Percentiles rank a stretch among this genome's conserved stretches.
Conservation (phyloP, 92 coral and sea anemone genomes). For the Virgularia gustaviana region DNA sequence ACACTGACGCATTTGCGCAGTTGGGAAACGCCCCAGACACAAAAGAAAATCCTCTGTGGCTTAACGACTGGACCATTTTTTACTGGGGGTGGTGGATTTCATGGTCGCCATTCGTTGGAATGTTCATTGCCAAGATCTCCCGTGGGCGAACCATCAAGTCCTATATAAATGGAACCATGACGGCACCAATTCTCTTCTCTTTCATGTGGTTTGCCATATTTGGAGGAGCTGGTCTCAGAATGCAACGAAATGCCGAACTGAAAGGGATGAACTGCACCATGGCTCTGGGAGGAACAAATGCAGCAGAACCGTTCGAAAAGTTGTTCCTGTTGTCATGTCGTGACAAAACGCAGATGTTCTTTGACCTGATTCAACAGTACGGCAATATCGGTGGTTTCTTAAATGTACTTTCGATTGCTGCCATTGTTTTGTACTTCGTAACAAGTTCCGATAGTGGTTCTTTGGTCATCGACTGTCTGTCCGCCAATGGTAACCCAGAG, state of each 20-base stretch:
- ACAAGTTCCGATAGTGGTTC: constrained; percentile 93
- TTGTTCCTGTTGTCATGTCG: constrained; percentile 76
- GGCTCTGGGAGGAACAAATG: constrained; percentile 53
- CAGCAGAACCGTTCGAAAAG: constrained; percentile 54
- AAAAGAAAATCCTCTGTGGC: constrained; percentile 66
- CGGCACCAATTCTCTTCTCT: constrained; percentile 68
- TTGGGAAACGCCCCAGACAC: constrained; percentile 75
- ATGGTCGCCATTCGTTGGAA: constrained; percentile 89
- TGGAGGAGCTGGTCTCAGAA: constrained; percentile 74
- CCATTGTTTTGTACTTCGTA: constrained; percentile 74
- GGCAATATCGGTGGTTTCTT: constrained; percentile 64
- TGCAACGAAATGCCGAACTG: constrained; percentile 71
- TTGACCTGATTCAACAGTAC: constrained; percentile 67
- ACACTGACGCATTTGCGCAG: constrained; percentile 92
- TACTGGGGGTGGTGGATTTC: constrained; percentile 99
- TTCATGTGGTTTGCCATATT: constrained; percentile 82
- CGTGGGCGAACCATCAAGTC: constrained; percentile 84
- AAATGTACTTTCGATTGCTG: constrained; percentile 62
- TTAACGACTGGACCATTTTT: constrained; percentile 86
- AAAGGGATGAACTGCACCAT: constrained; percentile 59
- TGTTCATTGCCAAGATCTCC: constrained; percentile 80
- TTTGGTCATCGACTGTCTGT: constrained; percentile 77
- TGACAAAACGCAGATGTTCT: constrained; percentile 63
- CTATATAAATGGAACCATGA: constrained; percentile 76
- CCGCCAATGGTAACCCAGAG: constrained; percentile 86